A percentile compares a stretch with the other conserved stretches of the same genome.
Conservation (phyloP, 2,113 vertebrate genomes). For the Gracilinanus agilis region DNA sequence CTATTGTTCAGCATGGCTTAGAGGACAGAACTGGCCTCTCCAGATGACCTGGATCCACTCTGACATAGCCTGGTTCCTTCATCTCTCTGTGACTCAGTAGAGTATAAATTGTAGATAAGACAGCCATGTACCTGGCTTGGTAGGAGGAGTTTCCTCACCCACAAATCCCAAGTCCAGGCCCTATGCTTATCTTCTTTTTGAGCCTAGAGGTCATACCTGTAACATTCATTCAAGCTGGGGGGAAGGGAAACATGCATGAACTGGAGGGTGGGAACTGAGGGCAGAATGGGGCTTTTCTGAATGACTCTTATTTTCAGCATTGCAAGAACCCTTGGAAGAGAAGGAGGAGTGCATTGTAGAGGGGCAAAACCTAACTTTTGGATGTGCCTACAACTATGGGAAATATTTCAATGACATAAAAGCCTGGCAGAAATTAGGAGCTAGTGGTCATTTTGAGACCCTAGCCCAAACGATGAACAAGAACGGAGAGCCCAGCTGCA, state of each 20-base stretch:
- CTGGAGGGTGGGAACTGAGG: background rate
- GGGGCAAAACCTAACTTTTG: background rate
- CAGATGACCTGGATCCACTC: no score
- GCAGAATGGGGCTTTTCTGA: background rate
- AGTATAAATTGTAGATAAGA: no score
- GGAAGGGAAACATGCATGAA: background rate
- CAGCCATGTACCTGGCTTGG: no score
- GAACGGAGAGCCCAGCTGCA: rapidly evolving
- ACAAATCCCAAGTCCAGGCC: no score
- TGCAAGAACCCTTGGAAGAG: background rate
- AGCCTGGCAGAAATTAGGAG: slow-evolving; percentile 47
- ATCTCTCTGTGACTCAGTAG: no score
- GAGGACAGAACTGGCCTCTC: no score
- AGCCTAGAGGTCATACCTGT: no score
- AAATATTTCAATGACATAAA: rapidly evolving
- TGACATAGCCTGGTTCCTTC: no score
- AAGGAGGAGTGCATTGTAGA: rapidly evolving
- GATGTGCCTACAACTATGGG: rapidly evolving
- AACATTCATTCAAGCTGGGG: no score
- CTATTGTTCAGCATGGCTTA: no score
- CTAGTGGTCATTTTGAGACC: rapidly evolving
- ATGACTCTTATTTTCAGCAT: background rate
- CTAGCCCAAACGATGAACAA: rapidly evolving
- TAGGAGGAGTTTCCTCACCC: no score
- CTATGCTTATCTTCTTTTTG: no score